A percentile compares a stretch with the other conserved stretches of the same genome.
Conservation (phyloP, 2,888 invertebrate genomes). For the Patella caerulea region DNA sequence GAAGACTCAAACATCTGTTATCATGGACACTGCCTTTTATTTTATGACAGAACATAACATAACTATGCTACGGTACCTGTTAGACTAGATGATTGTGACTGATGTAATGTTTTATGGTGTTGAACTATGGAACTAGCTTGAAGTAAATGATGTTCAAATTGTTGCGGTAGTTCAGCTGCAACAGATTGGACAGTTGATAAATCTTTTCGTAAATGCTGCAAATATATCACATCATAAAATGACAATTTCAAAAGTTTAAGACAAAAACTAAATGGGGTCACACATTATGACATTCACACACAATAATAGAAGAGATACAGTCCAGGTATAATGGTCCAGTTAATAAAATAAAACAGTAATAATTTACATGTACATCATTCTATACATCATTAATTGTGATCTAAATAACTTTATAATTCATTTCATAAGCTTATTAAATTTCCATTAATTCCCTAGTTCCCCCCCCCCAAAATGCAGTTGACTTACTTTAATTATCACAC, state of each 20-base stretch:
- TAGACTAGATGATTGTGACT: constrained; percentile 55
- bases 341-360: no score
- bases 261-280: background rate
- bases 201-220: constrained; percentile 40
- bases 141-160: constrained; percentile 48
- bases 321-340: no score
- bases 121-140: constrained; percentile 53
- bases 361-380: no score
- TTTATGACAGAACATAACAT: background rate
- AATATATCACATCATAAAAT: constrained; percentile 1
- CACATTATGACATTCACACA: background rate
- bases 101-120: constrained; percentile 49
- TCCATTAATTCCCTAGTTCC: no score
- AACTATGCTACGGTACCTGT: constrained; percentile 34
- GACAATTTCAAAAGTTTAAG: background rate
- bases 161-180: constrained; percentile 51
- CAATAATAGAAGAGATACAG: no score
- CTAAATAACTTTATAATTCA: no score
- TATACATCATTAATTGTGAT: no score
- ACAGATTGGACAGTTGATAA: constrained; percentile 44
- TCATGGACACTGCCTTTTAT: no score
- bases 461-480: no score
- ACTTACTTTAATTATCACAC: no score
- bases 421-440: no score
- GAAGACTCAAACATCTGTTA: no score